Evolutionary conservation across 2,113 vertebrate species (phyloP).

Genomic region (Dunckerocampus dactyliophorus): DNA sequence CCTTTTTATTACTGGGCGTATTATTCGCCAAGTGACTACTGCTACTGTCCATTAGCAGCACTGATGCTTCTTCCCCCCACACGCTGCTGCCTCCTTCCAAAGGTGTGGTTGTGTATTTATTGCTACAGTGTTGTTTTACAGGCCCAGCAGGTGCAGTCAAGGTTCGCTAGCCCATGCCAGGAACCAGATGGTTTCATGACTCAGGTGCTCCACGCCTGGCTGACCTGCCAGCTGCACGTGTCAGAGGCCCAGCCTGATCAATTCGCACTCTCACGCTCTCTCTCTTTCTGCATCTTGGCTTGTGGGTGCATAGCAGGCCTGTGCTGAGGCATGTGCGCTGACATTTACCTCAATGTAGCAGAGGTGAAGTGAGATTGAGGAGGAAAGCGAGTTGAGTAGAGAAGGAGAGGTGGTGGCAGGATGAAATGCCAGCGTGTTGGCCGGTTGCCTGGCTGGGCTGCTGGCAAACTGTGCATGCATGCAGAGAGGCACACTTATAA

Average conservation of each 20-base stretch:
- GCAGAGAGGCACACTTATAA: conserved; percentile 10
- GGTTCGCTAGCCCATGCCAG: conserved; percentile 43
- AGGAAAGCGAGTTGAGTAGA: conserved; percentile 10
- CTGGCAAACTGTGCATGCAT: conserved; percentile 14
- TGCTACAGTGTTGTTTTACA: conserved; percentile 54
- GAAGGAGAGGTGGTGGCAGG: conserved; percentile 16
- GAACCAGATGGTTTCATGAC: conserved; percentile 68
- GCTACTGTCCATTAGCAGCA: conserved; percentile 10
- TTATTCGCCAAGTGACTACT: conserved; percentile 24
- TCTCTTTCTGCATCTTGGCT: conserved; percentile 15
- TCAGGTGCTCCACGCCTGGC: conserved; percentile 57
- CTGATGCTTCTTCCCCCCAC: background rate
- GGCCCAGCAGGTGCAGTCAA: conserved; percentile 60
- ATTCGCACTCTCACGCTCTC: conserved; percentile 32
- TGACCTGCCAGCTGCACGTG: conserved; percentile 61
- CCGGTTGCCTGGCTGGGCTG: conserved; percentile 16
- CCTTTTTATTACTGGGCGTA: conserved; percentile 10
- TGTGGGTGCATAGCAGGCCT: conserved; percentile 29
- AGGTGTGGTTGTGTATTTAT: conserved; percentile 41
- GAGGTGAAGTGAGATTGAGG: conserved; percentile 32
- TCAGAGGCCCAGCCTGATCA: conserved; percentile 56
- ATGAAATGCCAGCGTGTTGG: conserved; percentile 53
- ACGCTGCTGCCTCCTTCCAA: conserved; percentile 24
- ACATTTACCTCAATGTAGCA: conserved; percentile 55
- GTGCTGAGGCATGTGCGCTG: conserved; percentile 55